A percentile compares a stretch with the other conserved stretches of the same genome.
phyloP scores from a whole-genome alignment of 2,113 vertebrate genomes.

The Elanoides forficatus region DNA sequence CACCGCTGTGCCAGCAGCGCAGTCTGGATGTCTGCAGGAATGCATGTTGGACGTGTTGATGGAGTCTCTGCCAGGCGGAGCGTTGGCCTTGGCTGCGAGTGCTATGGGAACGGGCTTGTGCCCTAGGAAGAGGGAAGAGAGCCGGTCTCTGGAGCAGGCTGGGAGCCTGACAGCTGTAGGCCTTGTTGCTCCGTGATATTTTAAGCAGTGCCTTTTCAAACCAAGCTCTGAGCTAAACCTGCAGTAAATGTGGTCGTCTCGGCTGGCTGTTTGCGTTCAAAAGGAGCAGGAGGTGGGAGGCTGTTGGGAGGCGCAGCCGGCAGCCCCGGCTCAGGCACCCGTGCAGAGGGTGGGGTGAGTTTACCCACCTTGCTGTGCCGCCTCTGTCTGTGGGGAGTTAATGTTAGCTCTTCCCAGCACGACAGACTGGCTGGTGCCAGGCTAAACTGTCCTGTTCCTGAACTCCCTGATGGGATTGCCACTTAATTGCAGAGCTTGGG shows the following conservation, averaged over 20 bases:
- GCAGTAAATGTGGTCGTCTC: accelerated
- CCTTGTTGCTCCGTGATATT: neutral
- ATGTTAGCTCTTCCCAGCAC: neutral
- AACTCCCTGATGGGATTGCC: accelerated
- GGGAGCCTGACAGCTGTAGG: neutral
- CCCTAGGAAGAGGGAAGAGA: neutral
- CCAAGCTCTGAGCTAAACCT: neutral
- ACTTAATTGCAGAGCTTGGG: neutral
- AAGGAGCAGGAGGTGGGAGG: neutral
- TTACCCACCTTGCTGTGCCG: neutral
- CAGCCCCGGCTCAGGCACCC: neutral
- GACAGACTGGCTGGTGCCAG: conserved; percentile 42
- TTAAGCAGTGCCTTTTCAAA: neutral
- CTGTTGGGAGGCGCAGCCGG: accelerated
- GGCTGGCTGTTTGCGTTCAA: neutral
- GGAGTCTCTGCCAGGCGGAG: neutral
- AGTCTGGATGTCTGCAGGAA: neutral
- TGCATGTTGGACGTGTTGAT: accelerated
- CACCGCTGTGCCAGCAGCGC: accelerated
- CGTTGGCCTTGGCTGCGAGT: neutral
- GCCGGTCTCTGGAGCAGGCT: neutral
- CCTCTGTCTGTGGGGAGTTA: neutral
- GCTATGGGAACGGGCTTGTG: neutral
- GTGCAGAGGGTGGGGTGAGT: neutral
- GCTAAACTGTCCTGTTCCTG: neutral